Evolutionary conservation across 2,888 invertebrate genomes (phyloP).

Genomic region (Flexamia atlantica): DNA sequence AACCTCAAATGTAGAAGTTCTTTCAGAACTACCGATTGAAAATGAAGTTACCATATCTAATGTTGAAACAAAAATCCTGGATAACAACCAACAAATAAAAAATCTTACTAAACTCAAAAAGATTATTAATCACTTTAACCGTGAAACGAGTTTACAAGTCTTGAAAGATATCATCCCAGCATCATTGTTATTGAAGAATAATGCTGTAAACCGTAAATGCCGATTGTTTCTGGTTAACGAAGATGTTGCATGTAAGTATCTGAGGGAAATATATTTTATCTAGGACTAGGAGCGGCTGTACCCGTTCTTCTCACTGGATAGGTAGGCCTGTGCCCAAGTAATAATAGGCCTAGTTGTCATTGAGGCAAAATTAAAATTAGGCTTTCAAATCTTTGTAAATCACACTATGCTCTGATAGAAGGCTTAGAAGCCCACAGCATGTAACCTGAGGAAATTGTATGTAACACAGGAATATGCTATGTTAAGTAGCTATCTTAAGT

Average conservation of each 20-base stretch:
- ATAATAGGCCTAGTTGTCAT: too few species aligned
- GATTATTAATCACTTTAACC: background rate
- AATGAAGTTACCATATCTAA: background rate
- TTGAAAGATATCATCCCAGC: background rate
- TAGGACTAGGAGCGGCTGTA: too few species aligned
- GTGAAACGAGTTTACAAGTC: background rate
- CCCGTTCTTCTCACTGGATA: too few species aligned
- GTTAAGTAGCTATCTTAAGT: too few species aligned
- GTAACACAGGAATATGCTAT: too few species aligned
- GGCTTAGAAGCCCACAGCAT: too few species aligned
- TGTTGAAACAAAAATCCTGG: background rate
- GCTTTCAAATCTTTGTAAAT: too few species aligned
- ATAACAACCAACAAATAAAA: background rate
- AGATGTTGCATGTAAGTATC: conserved; percentile 34
- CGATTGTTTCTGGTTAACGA: conserved; percentile 11
- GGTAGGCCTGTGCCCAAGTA: too few species aligned
- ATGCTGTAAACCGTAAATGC: background rate
- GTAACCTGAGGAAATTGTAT: too few species aligned
- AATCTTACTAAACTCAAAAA: background rate
- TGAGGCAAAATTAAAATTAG: too few species aligned
- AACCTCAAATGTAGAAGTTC: background rate
- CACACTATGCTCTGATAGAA: too few species aligned
- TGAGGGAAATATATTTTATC: too few species aligned
- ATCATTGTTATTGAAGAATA: background rate
- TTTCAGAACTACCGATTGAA: background rate